Evolutionary conservation across 1,140 invertebrate genomes (phyloP).

Genomic region (Scaptomyza montana): DNA sequence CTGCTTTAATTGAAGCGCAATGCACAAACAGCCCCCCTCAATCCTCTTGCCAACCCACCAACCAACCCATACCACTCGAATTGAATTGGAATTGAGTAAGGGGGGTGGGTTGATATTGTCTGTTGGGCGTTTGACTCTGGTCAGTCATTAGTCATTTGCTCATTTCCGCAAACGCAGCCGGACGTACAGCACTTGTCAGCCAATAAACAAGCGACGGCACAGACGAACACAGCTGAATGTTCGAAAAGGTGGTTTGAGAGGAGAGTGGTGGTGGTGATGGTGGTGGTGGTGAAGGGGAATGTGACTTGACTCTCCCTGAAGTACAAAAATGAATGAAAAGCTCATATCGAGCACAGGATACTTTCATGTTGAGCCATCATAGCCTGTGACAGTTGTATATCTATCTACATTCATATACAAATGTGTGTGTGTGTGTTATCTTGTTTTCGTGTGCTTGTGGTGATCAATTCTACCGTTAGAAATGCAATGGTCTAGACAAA

Average conservation of each 20-base stretch:
- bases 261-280: neutral
- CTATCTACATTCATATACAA: too few species aligned
- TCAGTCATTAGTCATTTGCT: slow-evolving; percentile 82
- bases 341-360: slow-evolving; percentile 15
- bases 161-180: slow-evolving; percentile 76
- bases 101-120: slow-evolving; percentile 12
- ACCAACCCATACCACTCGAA: too few species aligned
- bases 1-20: slow-evolving; percentile 77
- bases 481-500: too few species aligned
- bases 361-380: slow-evolving; percentile 16
- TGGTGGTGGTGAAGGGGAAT: neutral
- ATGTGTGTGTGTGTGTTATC: neutral
- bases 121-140: slow-evolving; percentile 56
- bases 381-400: slow-evolving; percentile 1
- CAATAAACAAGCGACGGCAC: slow-evolving; percentile 69
- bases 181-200: slow-evolving; percentile 80
- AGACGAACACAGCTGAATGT: slow-evolving; percentile 6
- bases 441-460: neutral
- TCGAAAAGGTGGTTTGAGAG: neutral
- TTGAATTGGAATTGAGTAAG: too few species aligned
- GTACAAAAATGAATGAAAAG: slow-evolving; percentile 51
- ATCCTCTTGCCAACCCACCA: slow-evolving; percentile 1
- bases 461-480: too few species aligned
- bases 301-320: too few species aligned
- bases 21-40: slow-evolving; percentile 59